Evolutionary conservation across 2,113 vertebrate genomes (phyloP).

Genomic region (Apodemus speciosus): DNA sequence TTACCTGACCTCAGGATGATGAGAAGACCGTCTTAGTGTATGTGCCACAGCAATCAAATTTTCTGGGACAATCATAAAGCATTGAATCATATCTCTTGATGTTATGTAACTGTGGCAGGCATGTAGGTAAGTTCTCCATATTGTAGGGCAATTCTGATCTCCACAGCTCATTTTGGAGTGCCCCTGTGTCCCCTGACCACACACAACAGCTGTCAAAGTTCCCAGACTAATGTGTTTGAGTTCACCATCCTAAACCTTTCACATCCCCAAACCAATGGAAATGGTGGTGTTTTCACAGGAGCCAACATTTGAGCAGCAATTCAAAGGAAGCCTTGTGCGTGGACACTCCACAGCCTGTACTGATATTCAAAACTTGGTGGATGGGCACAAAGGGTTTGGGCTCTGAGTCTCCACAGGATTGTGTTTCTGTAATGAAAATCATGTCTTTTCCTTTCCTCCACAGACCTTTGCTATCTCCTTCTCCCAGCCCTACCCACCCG

Average conservation of each 20-base stretch:
- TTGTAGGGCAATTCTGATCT: background rate
- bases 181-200: background rate
- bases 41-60: background rate
- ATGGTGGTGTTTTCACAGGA: conserved; percentile 27
- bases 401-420: background rate
- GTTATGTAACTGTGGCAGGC: background rate
- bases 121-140: background rate
- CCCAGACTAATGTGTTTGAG: background rate
- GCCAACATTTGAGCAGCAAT: background rate
- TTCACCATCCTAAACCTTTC: conserved; percentile 32
- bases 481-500: background rate
- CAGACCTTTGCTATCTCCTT: background rate
- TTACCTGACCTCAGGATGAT: background rate
- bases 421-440: conserved; percentile 13
- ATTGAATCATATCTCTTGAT: background rate
- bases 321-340: background rate
- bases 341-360: background rate
- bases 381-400: background rate
- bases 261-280: background rate
- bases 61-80: background rate
- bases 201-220: background rate
- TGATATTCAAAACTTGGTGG: background rate
- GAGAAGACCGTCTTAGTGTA: background rate
- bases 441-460: background rate
- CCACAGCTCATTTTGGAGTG: background rate